Percentiles rank a stretch among this genome's conserved stretches.
These are phyloP conservation scores for Ifrita kowaldi DNA, from an alignment of 2,113 vertebrate species.

Conservation along the genomic window DNA sequence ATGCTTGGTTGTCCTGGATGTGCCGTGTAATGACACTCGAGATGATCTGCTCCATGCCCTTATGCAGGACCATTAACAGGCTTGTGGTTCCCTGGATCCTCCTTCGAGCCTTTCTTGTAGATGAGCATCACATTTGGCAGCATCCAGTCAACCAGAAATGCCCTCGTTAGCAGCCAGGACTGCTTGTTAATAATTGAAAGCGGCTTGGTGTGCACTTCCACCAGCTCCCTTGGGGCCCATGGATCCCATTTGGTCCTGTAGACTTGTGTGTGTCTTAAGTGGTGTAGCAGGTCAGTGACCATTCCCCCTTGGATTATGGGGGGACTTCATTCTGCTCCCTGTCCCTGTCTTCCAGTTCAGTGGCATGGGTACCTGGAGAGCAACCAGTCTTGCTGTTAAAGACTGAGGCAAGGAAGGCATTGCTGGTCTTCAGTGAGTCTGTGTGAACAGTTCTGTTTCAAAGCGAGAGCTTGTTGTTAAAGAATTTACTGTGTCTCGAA, in stretches of 20 bases:
- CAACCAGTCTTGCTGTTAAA: neutral
- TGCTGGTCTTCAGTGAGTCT: neutral
- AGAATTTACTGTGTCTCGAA: neutral
- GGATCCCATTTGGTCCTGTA: neutral
- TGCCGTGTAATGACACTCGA: accelerated
- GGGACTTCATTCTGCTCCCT: neutral
- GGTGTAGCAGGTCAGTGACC: neutral
- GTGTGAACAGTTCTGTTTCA: neutral
- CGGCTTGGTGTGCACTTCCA: neutral
- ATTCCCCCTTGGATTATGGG: too few relatives aligned
- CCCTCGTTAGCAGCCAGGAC: neutral
- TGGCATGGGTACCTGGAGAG: neutral
- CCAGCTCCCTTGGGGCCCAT: accelerated
- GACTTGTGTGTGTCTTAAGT: neutral
- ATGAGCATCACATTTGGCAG: neutral
- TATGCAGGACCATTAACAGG: neutral
- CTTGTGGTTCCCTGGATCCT: neutral
- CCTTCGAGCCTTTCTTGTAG: neutral
- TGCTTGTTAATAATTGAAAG: neutral
- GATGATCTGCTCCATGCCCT: too few relatives aligned
- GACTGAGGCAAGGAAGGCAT: neutral
- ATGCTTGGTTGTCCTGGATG: neutral
- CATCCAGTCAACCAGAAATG: neutral
- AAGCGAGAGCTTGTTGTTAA: neutral
- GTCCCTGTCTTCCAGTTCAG: neutral